Evolutionary conservation across 2,888 invertebrate genomes (phyloP).

Genomic region (Stenurella melanura): DNA sequence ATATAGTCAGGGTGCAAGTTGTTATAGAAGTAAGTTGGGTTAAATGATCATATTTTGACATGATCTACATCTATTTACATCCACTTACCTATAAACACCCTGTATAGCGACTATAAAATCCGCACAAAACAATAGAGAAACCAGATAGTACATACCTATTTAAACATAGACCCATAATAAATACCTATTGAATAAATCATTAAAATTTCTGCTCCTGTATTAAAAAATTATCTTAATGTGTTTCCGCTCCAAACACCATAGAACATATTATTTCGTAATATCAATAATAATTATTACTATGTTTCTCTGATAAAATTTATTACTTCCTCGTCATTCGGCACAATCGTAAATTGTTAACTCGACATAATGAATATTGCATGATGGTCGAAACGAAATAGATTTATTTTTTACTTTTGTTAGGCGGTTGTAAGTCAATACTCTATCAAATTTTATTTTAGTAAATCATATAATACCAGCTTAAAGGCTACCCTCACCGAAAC

Average conservation of each 20-base stretch:
- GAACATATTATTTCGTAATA: constrained; percentile 3
- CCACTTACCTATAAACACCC: too few species aligned
- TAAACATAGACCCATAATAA: too few species aligned
- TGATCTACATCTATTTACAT: too few species aligned
- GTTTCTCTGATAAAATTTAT: neutral
- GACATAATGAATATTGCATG: neutral
- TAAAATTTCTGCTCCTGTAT: neutral
- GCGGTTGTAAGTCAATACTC: too few species aligned
- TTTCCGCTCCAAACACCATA: neutral
- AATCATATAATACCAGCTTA: too few species aligned
- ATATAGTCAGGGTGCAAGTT: too few species aligned
- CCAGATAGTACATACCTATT: neutral
- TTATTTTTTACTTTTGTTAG: neutral
- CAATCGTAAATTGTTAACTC: neutral
- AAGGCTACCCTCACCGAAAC: too few species aligned
- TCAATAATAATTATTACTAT: constrained; percentile 7
- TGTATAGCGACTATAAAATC: too few species aligned
- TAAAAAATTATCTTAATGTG: constrained; percentile 3
- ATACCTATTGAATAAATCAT: neutral
- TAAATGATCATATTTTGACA: too few species aligned
- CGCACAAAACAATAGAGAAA: too few species aligned
- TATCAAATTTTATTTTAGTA: too few species aligned
- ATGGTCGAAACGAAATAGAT: neutral
- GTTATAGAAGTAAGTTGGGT: too few species aligned
- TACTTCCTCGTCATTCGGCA: neutral